Base-by-base conservation (phyloP, 2,888 invertebrate genomes). In the Tribolium freemani region DNA sequence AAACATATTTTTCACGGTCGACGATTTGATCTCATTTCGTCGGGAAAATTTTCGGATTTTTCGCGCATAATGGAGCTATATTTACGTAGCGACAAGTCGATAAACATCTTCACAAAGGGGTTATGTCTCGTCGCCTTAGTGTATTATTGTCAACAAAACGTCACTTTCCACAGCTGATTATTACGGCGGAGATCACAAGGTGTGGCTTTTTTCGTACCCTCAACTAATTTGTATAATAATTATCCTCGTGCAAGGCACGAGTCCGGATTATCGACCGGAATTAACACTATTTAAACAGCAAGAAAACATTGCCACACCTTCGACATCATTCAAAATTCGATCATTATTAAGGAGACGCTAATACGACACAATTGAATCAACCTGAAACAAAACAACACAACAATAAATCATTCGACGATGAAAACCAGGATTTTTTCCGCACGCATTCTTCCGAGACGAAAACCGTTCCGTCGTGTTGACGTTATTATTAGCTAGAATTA, bases 301-400 rank as follows among this genome's bases (percentile, higher is more conserved):
- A 50, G 63, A 51, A 51, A 63, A 50, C 51, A 38, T 61, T 48
- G 48, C 45, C 45, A 10, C 44, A n/a, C 16, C 16, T 50, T 48
- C 10, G 53, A 54, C 20, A 54, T 64, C 64, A 53, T 64, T 64
- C 53, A 64, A 63, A 64, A 64, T 64, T 64, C 63, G 50, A 69
- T 51, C 48, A 38, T 44, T 60, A 69, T 69, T 60, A 69, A 60
- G 60, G 53, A 46, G 60, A 57, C 61, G 61, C 56, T 50, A 64
- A 57, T 38, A 57, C 56, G 63, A 57, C 48, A 45, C 57, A 57
- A 70, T 64, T 64, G 63, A 63, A 63, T 64, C 20, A 64, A 63
- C 54, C 44, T 64, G 53, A 48, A 53, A 64, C 38, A 64, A 44
- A 11, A 53, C 20, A 13, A 13, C 6, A 48, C 26, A 21, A 8